A percentile compares a stretch with the other conserved stretches of the same genome.
phyloP scores from a whole-genome alignment of 2,113 vertebrate genomes.

The Lasiurus cinereus region DNA sequence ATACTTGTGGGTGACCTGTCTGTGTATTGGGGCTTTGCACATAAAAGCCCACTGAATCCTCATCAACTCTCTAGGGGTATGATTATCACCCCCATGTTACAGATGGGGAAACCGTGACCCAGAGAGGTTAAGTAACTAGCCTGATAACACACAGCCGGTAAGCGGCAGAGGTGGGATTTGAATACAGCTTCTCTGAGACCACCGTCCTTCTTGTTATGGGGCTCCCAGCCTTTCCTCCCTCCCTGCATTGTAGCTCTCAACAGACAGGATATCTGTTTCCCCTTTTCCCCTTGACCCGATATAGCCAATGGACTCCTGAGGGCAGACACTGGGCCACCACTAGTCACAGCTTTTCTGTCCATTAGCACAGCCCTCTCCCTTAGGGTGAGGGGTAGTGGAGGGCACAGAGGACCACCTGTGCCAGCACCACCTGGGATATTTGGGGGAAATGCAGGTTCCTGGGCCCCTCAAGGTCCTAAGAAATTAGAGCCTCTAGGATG shows the following conservation, averaged over 20 bases:
- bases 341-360: no score
- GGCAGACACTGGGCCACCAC: not conserved
- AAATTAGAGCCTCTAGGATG: not conserved
- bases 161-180: not conserved
- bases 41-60: not conserved
- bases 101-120: not conserved
- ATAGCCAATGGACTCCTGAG: not conserved
- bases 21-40: not conserved
- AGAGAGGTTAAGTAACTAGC: not conserved
- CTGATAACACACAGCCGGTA: not conserved
- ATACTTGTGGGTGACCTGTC: not conserved
- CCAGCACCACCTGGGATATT: fast-evolving
- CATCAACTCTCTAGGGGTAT: not conserved
- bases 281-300: not conserved
- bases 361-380: not conserved
- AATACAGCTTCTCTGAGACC: not conserved
- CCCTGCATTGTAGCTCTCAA: not conserved
- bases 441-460: not conserved
- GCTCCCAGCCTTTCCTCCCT: not conserved
- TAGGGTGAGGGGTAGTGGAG: not conserved
- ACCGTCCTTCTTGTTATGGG: fast-evolving
- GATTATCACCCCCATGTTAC: not conserved
- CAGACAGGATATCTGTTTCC: not conserved
- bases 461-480: no score
- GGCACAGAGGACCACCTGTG: not conserved